A percentile compares a stretch with the other conserved stretches of the same genome.
These are phyloP conservation scores for human DNA, from an alignment of 2,113 vertebrate genomes.

Conservation along the genomic window DNA sequence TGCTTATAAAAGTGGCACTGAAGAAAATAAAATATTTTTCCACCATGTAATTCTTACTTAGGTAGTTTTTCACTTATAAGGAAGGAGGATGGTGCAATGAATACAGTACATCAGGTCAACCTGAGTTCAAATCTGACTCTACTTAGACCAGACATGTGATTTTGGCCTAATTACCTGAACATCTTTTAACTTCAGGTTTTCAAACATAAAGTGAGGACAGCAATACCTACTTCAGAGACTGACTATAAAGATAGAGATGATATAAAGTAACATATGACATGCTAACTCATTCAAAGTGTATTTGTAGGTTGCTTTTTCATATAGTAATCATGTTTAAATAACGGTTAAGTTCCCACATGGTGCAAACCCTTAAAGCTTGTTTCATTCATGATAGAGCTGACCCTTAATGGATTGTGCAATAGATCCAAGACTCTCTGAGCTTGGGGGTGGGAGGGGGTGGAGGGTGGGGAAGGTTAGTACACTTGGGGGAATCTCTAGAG, in stretches of 20 bases:
- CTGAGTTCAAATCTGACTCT: not conserved
- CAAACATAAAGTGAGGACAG: not conserved
- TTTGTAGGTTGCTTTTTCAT: not conserved
- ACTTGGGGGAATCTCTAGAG: not conserved
- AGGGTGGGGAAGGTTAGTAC: not conserved
- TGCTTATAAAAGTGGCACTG: not conserved
- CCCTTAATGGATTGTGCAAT: not conserved
- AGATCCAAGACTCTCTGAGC: not conserved
- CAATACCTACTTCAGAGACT: not conserved
- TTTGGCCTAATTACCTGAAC: not conserved
- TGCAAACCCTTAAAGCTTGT: not conserved
- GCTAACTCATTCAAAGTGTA: not conserved
- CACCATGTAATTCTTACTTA: not conserved
- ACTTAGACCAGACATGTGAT: not conserved
- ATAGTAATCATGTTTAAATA: not conserved
- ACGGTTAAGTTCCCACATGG: not conserved
- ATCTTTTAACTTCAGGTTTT: conserved; percentile 1
- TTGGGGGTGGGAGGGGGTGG: not conserved
- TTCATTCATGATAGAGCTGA: not conserved
- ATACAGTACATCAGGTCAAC: not conserved
- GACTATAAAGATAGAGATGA: not conserved
- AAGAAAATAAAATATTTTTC: not conserved
- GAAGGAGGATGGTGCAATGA: not conserved
- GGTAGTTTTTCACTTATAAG: not conserved
- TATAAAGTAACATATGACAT: not conserved